phyloP scores from a whole-genome alignment of 2,888 invertebrate species.

The Hermodice carunculata region DNA sequence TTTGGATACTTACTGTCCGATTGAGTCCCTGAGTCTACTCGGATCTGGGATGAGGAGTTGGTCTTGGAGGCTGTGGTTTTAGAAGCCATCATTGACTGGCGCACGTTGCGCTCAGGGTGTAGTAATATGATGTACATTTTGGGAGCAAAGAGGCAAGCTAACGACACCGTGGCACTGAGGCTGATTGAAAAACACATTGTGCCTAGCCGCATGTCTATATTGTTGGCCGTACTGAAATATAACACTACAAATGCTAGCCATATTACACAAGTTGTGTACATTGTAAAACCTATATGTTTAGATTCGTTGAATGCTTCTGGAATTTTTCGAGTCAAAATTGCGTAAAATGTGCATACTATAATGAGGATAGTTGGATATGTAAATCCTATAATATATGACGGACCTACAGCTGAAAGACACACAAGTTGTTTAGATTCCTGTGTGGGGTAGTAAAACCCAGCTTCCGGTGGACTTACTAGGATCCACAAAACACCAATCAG shows the following conservation, averaged over 20 bases:
- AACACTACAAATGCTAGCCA: conserved; percentile 72
- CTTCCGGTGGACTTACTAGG: conserved; percentile 88
- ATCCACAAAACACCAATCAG: conserved; percentile 93
- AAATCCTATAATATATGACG: conserved; percentile 73
- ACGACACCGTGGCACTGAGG: conserved; percentile 92
- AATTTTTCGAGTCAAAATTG: conserved; percentile 70
- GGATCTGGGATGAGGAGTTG: conserved; percentile 53
- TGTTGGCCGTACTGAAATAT: conserved; percentile 75
- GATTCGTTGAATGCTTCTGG: conserved; percentile 72
- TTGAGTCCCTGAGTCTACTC: conserved; percentile 68
- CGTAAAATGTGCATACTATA: conserved; percentile 75
- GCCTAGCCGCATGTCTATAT: conserved; percentile 87
- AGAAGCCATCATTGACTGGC: conserved; percentile 74
- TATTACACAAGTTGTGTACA: conserved; percentile 89
- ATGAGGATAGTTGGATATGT: conserved; percentile 92
- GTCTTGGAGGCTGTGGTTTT: conserved; percentile 25
- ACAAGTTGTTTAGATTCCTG: conserved; percentile 93
- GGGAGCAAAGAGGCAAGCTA: conserved; percentile 93
- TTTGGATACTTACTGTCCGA: conserved; percentile 61
- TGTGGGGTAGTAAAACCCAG: conserved; percentile 91
- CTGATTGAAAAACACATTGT: conserved; percentile 97
- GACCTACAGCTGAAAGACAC: conserved; percentile 78
- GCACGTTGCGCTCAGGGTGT: conserved; percentile 89
- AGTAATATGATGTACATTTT: conserved; percentile 93
- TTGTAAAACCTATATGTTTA: conserved; percentile 76